phyloP scores from a whole-genome alignment of 2,797 vertebrate species.

The Columba guinea region DNA sequence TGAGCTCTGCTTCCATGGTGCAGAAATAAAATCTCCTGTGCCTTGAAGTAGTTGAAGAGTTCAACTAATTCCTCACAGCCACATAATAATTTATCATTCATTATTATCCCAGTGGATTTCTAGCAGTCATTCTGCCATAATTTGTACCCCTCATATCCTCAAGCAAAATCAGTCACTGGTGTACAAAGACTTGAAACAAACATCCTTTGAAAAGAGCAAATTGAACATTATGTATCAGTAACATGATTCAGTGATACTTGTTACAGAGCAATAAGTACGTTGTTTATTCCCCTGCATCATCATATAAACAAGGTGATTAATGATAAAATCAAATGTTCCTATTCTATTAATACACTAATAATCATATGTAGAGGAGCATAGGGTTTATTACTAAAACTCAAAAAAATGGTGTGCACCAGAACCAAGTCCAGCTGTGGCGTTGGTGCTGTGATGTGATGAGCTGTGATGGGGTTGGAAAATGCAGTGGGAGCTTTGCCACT shows the following conservation, averaged over 20 bases:
- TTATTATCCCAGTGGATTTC: background rate
- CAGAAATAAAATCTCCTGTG: background rate
- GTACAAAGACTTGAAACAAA: constrained; percentile 26
- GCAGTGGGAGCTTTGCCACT: background rate
- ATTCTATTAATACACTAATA: background rate
- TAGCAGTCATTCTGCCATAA: background rate
- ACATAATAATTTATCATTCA: background rate
- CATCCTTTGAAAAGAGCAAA: background rate
- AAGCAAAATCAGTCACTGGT: background rate
- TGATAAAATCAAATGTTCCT: background rate
- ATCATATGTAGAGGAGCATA: background rate
- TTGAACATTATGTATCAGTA: background rate
- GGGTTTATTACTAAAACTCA: background rate
- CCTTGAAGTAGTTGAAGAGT: background rate
- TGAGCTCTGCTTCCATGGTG: background rate
- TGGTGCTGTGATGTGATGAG: background rate
- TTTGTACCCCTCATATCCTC: background rate
- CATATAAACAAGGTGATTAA: constrained; percentile 1
- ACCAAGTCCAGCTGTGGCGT: background rate
- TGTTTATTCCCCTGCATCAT: background rate
- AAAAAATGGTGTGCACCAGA: background rate
- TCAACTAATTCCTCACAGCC: background rate
- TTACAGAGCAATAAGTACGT: background rate
- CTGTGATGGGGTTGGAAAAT: accelerated
- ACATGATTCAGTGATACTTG: background rate